phyloP scores from a whole-genome alignment of 2,888 invertebrate genomes.

The Deilephila elpenor region DNA sequence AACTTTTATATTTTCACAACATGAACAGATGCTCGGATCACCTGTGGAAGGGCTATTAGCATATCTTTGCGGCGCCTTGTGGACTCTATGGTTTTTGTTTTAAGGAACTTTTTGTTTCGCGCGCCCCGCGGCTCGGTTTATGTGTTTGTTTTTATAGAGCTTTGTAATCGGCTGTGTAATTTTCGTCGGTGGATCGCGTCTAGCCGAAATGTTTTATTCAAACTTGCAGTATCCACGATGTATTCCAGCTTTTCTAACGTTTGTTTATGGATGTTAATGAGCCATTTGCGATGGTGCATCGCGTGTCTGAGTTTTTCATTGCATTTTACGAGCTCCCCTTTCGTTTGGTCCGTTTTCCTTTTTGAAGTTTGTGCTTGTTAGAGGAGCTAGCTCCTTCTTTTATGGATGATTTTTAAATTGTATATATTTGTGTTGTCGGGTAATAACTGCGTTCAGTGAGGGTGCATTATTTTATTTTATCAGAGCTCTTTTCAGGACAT shows the following conservation, averaged over 20 bases:
- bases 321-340: slow-evolving; percentile 30
- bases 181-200: slow-evolving; percentile 62
- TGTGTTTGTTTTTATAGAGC: slow-evolving; percentile 69
- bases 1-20: slow-evolving; percentile 79
- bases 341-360: slow-evolving; percentile 33
- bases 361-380: slow-evolving; percentile 35
- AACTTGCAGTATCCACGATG: slow-evolving; percentile 53
- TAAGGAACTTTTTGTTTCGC: slow-evolving; percentile 47
- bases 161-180: slow-evolving; percentile 67
- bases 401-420: slow-evolving; percentile 30
- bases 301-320: slow-evolving; percentile 43
- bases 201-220: slow-evolving; percentile 69
- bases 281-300: slow-evolving; percentile 44
- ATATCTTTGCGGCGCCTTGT: slow-evolving; percentile 50
- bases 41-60: slow-evolving; percentile 70
- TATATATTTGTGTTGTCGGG: slow-evolving; percentile 28
- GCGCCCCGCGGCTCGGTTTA: slow-evolving; percentile 39
- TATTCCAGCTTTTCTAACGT: slow-evolving; percentile 49
- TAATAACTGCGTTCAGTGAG: slow-evolving; percentile 24
- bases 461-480: slow-evolving; percentile 11
- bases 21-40: slow-evolving; percentile 75
- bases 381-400: slow-evolving; percentile 33
- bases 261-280: slow-evolving; percentile 64
- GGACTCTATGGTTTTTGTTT: slow-evolving; percentile 49
- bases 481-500: background rate